Conservation (phyloP, 1,140 invertebrate genomes). For the Formica exsecta region DNA sequence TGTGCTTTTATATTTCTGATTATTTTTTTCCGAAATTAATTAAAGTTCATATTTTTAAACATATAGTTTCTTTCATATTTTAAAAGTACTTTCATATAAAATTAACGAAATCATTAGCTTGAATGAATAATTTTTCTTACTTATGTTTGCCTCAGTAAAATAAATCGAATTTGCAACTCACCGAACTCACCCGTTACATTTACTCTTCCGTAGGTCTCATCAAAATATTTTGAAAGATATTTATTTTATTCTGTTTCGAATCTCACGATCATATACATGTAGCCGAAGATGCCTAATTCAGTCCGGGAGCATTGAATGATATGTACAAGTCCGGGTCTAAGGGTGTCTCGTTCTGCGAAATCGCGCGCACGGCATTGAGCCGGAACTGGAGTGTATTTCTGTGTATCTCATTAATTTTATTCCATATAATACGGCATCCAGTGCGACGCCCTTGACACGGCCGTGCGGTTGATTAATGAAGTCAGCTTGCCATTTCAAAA, state of each 20-base stretch:
- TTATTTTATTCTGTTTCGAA: slow-evolving; percentile 5
- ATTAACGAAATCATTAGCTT: no score
- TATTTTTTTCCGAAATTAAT: no score
- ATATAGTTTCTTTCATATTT: no score
- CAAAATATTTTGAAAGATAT: not conserved
- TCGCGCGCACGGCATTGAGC: slow-evolving; percentile 66
- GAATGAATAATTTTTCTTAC: no score
- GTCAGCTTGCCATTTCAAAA: slow-evolving; percentile 69
- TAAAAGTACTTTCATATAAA: no score
- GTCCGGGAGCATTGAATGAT: slow-evolving; percentile 56
- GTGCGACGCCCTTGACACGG: slow-evolving; percentile 65
- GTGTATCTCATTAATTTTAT: slow-evolving; percentile 87
- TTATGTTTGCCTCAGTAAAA: no score
- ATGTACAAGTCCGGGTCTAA: slow-evolving; percentile 62
- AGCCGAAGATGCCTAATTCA: slow-evolving; percentile 37
- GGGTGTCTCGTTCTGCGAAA: slow-evolving; percentile 72
- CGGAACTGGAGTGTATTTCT: slow-evolving; percentile 86
- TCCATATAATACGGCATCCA: slow-evolving; percentile 84
- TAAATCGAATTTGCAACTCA: no score
- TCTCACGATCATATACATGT: not conserved
- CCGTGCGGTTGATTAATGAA: slow-evolving; percentile 84
- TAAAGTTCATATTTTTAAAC: no score
- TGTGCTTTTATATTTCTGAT: no score
- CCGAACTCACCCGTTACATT: not conserved
- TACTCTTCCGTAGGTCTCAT: not conserved